Conservation (phyloP, 2,888 invertebrate genomes). For the Andrena praecox region DNA sequence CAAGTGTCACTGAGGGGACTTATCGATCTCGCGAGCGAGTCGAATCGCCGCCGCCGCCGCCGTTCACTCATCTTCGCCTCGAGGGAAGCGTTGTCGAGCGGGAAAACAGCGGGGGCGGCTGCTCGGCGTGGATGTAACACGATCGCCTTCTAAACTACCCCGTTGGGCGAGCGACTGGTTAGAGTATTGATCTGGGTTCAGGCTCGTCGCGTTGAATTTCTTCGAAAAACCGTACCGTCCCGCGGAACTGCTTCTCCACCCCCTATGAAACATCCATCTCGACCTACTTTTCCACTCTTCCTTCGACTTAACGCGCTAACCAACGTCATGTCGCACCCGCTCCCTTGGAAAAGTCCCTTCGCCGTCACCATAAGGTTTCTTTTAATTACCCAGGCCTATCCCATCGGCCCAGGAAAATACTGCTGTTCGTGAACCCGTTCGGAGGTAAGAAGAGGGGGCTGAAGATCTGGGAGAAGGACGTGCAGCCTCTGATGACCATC, state of each 20-base stretch:
- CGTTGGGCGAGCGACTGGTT: constrained; percentile 21
- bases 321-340: too few species aligned
- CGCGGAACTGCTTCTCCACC: neutral
- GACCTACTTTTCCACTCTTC: too few species aligned
- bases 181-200: constrained; percentile 61
- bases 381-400: constrained; percentile 83
- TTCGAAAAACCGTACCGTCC: neutral
- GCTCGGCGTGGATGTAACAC: constrained; percentile 10
- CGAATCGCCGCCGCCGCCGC: neutral
- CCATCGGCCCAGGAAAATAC: constrained; percentile 89
- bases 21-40: neutral
- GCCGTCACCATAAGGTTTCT: neutral
- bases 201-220: constrained; percentile 20
- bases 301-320: too few species aligned
- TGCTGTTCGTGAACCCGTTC: constrained; percentile 94
- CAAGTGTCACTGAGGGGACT: neutral
- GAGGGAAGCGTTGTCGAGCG: neutral
- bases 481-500: constrained; percentile 88
- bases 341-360: too few species aligned
- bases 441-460: constrained; percentile 92
- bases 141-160: constrained; percentile 32
- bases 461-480: constrained; percentile 90
- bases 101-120: constrained; percentile 35
- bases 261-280: neutral
- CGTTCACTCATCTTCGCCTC: neutral